Percentiles rank a stretch among this genome's conserved stretches.
Conservation (phyloP, 2,797 vertebrate genomes). For the Vireo griseus region DNA sequence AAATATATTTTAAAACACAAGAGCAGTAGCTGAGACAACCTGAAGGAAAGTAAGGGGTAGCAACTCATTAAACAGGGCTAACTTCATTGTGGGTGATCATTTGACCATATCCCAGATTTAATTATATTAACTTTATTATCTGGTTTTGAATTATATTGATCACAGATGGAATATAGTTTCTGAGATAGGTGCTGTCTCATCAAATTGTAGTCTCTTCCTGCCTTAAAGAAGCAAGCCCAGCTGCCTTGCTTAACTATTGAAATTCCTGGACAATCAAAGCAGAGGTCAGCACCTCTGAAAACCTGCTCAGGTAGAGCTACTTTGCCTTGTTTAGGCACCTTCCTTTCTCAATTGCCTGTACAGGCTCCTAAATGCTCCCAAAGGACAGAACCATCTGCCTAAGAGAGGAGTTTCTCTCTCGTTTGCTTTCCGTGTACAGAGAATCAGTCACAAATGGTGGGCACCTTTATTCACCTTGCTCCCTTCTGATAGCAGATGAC, state of each 20-base stretch:
- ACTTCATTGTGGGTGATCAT: constrained; percentile 32
- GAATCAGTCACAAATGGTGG: neutral
- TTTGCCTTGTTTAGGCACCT: neutral
- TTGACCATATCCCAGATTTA: constrained; percentile 31
- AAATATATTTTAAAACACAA: neutral
- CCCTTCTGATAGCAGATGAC: neutral
- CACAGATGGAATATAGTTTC: constrained; percentile 9
- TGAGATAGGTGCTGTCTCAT: constrained; percentile 23
- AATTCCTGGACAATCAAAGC: neutral
- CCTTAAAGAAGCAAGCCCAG: neutral
- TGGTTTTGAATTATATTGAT: constrained; percentile 39
- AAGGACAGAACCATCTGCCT: neutral
- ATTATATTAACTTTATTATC: constrained; percentile 37
- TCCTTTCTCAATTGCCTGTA: neutral
- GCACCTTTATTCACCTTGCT: neutral
- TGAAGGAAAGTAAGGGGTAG: neutral
- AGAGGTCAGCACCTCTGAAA: neutral
- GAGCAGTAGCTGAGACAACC: neutral
- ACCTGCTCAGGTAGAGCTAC: neutral
- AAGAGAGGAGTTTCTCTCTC: neutral
- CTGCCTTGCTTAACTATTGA: neutral
- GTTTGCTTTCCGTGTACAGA: neutral
- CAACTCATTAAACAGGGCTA: constrained; percentile 2
- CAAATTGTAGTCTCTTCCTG: neutral
- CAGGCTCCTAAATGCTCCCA: neutral